A percentile compares a stretch with the other conserved stretches of the same genome.
Evolutionary conservation across 2,888 invertebrate genomes (phyloP).

Genomic region (Lasioglossum marginatum): DNA sequence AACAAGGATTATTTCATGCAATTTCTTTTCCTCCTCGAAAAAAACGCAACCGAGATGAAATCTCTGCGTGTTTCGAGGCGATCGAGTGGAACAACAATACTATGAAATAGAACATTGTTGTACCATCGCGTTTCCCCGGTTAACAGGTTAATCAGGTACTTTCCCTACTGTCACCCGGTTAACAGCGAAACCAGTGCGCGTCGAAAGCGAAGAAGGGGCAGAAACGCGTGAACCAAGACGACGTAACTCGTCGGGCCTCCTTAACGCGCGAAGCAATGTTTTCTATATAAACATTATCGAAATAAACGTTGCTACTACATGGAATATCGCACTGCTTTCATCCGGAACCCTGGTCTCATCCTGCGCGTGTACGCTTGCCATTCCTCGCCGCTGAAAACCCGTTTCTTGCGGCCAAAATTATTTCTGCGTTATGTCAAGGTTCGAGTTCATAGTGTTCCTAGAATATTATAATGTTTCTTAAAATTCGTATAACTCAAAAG

Average conservation of each 20-base stretch:
- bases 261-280: constrained; percentile 70
- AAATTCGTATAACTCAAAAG: no score
- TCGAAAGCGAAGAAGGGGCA: neutral
- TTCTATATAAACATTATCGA: constrained; percentile 74
- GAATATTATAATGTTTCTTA: neutral
- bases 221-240: constrained; percentile 16
- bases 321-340: constrained; percentile 18
- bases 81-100: neutral
- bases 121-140: neutral
- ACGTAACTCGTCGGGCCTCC: constrained; percentile 48
- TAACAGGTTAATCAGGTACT: neutral
- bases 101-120: neutral
- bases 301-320: constrained; percentile 75
- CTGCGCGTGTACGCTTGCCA: no score
- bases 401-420: neutral
- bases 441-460: no score
- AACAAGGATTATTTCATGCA: neutral
- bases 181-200: neutral
- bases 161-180: neutral
- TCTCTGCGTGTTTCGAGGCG: neutral
- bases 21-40: neutral
- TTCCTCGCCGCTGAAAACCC: neutral
- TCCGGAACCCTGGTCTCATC: neutral
- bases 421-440: neutral
- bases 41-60: neutral